A percentile compares a stretch with the other conserved stretches of the same genome.
Evolutionary conservation across 1,140 invertebrate species (phyloP).

Genomic region (Brachionus calyciflorus): DNA sequence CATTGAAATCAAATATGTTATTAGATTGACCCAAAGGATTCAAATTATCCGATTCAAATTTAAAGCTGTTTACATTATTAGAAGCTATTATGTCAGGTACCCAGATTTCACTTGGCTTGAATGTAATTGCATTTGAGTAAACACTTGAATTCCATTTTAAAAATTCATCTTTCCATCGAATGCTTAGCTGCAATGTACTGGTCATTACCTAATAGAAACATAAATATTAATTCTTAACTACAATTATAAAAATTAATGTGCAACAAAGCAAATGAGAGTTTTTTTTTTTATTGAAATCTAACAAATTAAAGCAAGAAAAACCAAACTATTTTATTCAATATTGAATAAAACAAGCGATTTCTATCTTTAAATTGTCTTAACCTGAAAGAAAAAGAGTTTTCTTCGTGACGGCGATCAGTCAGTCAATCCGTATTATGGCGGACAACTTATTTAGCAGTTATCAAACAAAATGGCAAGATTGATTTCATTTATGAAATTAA

Average conservation of each 20-base stretch:
- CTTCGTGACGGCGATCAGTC: no score
- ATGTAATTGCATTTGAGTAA: constrained; percentile 7
- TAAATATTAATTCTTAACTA: not conserved
- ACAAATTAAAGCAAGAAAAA: no score
- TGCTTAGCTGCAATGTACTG: constrained; percentile 1
- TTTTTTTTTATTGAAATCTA: not conserved
- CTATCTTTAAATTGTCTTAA: no score
- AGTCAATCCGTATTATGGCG: no score
- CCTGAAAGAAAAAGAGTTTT: no score
- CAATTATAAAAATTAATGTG: no score
- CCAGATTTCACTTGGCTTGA: constrained; percentile 30
- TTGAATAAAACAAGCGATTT: no score
- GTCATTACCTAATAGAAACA: constrained; percentile 30
- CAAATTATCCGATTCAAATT: not conserved
- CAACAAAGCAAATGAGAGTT: no score
- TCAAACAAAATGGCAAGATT: no score
- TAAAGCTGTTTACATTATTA: constrained; percentile 28
- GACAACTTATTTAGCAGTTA: no score
- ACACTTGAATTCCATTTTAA: constrained; percentile 39
- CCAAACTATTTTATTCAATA: no score
- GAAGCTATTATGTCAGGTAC: constrained; percentile 13
- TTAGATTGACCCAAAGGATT: not conserved
- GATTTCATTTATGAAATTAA: no score
- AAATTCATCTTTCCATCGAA: constrained; percentile 22
- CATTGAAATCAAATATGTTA: constrained; percentile 34